A percentile compares a stretch with the other conserved stretches of the same genome.
Evolutionary conservation across 2,797 vertebrate genomes (phyloP).

Genomic region (Melanotaenia maccullochi): DNA sequence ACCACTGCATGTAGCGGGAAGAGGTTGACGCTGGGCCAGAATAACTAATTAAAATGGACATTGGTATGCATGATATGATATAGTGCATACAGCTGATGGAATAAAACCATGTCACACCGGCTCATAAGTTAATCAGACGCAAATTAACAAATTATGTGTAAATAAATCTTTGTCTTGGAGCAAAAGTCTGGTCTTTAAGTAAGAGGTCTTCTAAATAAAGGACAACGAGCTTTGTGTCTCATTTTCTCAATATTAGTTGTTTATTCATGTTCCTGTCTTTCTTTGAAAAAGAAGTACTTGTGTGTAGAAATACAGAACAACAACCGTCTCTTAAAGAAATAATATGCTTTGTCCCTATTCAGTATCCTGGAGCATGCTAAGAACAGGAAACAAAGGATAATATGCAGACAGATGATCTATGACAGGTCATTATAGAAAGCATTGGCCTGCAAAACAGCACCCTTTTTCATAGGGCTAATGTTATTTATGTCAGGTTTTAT

Average conservation of each 20-base stretch:
- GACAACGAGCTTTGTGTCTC: conserved; percentile 5
- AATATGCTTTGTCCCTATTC: conserved; percentile 44
- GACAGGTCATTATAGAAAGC: neutral
- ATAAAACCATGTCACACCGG: conserved; percentile 38
- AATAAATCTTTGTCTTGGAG: conserved; percentile 4
- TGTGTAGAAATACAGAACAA: conserved; percentile 48
- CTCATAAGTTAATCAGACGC: neutral
- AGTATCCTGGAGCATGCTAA: conserved; percentile 59
- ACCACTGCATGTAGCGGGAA: conserved; percentile 58
- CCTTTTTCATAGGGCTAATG: neutral
- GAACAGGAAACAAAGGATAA: conserved; percentile 56
- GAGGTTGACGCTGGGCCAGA: conserved; percentile 69
- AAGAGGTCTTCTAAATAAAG: too few relatives aligned
- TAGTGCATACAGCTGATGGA: conserved; percentile 60
- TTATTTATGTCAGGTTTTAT: neutral
- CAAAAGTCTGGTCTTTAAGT: too few relatives aligned
- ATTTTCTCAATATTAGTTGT: conserved; percentile 25
- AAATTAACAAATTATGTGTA: conserved; percentile 9
- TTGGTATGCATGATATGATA: conserved; percentile 67
- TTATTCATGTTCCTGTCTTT: conserved; percentile 31
- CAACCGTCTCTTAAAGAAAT: conserved; percentile 60
- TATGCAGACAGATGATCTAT: conserved; percentile 33
- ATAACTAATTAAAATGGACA: conserved; percentile 79
- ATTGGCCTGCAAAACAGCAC: neutral
- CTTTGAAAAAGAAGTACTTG: conserved; percentile 40